phyloP scores from a whole-genome alignment of 2,113 vertebrate genomes.

The Thunnus thynnus region DNA sequence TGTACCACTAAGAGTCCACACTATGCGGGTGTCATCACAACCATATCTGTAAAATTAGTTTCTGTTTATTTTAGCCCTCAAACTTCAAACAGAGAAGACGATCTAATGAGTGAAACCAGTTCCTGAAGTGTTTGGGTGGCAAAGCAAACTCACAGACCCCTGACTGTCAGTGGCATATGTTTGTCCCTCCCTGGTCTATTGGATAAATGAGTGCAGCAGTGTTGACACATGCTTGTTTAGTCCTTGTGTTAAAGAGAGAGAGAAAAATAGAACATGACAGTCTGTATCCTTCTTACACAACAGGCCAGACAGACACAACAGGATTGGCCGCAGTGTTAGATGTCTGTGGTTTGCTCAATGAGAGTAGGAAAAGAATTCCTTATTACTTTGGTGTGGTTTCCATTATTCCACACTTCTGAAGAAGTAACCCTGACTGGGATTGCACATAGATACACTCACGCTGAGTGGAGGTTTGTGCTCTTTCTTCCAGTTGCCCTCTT shows the following conservation, averaged over 20 bases:
- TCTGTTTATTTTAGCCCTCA: conserved; percentile 12
- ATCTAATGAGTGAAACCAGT: conserved; percentile 28
- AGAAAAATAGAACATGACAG: not conserved
- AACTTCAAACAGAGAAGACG: not conserved
- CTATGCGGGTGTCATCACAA: not conserved
- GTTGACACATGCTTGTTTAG: conserved; percentile 24
- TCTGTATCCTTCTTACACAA: conserved; percentile 28
- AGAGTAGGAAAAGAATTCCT: conserved; percentile 2
- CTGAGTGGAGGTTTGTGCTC: not conserved
- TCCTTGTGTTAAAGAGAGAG: conserved; percentile 17
- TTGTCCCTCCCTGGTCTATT: not conserved
- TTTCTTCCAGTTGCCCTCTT: not conserved
- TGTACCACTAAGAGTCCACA: not conserved
- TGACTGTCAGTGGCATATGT: conserved; percentile 10
- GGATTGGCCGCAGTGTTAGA: conserved; percentile 27
- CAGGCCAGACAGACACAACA: conserved; percentile 36
- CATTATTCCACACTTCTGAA: conserved; percentile 34
- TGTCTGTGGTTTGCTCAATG: conserved; percentile 29
- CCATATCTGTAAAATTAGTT: conserved; percentile 4
- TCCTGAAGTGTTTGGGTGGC: conserved; percentile 27
- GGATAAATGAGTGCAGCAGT: conserved; percentile 14
- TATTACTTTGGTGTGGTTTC: conserved; percentile 57
- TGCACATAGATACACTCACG: conserved; percentile 3
- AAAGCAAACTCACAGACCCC: conserved; percentile 1
- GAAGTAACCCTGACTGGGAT: not conserved